Percentiles rank a stretch among this genome's conserved stretches.
These are phyloP conservation scores for Himantopus leucocephalus DNA, from an alignment of 2,113 vertebrate species.

Conservation along the genomic window DNA sequence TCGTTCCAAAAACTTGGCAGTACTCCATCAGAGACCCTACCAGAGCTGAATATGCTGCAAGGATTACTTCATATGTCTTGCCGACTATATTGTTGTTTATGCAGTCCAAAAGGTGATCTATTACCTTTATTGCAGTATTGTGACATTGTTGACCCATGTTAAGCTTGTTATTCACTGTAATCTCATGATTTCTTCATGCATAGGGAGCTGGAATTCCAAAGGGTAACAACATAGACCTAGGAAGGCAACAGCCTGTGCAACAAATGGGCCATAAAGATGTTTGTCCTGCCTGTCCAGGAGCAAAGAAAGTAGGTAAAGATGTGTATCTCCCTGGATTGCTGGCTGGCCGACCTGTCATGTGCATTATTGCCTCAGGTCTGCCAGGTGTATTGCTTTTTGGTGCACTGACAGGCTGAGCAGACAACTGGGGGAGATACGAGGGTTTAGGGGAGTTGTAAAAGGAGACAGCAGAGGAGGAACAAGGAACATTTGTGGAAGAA, in stretches of 20 bases:
- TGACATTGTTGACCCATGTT: neutral
- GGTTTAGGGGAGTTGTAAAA: neutral
- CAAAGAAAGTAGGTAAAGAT: neutral
- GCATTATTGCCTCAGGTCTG: neutral
- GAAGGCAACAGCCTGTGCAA: neutral
- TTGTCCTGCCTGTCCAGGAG: neutral
- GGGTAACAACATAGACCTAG: neutral
- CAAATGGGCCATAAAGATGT: neutral
- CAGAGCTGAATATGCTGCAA: neutral
- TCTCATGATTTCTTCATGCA: neutral
- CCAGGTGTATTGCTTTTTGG: neutral
- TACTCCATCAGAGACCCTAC: neutral
- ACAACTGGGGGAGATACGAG: neutral
- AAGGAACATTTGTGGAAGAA: neutral
- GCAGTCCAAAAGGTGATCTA: neutral
- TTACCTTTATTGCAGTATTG: neutral
- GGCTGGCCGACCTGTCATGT: neutral
- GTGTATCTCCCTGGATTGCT: neutral
- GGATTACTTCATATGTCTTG: neutral
- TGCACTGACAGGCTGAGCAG: neutral
- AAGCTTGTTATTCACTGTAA: neutral
- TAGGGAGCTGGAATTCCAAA: slow-evolving; percentile 3
- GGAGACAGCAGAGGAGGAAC: neutral
- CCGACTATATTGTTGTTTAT: neutral
- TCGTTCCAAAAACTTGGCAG: neutral